Base-by-base conservation (phyloP, 2,888 invertebrate genomes). In the Drosophila multiciliata region DNA sequence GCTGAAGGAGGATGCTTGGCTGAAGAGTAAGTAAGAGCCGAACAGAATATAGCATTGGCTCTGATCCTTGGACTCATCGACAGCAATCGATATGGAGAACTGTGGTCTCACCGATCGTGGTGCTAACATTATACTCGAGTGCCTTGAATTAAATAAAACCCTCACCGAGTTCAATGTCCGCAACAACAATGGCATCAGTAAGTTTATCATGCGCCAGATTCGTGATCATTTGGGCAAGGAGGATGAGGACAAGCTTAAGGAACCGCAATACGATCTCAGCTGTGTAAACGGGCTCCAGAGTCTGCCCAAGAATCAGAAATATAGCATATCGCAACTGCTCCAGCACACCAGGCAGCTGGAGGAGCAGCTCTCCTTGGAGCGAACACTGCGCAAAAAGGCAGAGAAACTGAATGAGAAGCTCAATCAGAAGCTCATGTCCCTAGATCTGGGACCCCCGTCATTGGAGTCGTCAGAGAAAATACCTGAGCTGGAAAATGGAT, bases 1-100 rank as follows among this genome's bases (percentile, higher is more conserved):
- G 23, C 93, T 97, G 7, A 94, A 95, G 57, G 97, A 97, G 88
- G 97, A 97, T 91, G 94, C 96, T 58, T 97, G 97, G 97, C 94
- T 97, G 29, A 96, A 96, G 93, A 94, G 95, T 95, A 72, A 66
- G 65, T 55, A 23, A 4, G 1, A 5, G n/a, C 0, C 1, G 3
- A 12, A 0, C 1, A 17, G 17, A 15, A 17, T 11, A 6, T 8
- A 1, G 2, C 1, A 36, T 12, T n/a, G 23, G 38, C n/a, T 29
- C n/a, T 29, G 8, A 33, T 5, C n/a, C 6, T 26, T 26, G 11
- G 7, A 8, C 2, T 52, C 12, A 4, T 23, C 32, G 20, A 12
- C 64, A 93, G 97, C 96, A 0, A 87, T 97, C 60, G 97, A 97
- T 88, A 92, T 97, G 87, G 97, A 97, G 89, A 94, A 95, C 80